Evolutionary conservation across 2,888 invertebrate genomes (phyloP).

Genomic region (Hemistola chrysoprasaria): DNA sequence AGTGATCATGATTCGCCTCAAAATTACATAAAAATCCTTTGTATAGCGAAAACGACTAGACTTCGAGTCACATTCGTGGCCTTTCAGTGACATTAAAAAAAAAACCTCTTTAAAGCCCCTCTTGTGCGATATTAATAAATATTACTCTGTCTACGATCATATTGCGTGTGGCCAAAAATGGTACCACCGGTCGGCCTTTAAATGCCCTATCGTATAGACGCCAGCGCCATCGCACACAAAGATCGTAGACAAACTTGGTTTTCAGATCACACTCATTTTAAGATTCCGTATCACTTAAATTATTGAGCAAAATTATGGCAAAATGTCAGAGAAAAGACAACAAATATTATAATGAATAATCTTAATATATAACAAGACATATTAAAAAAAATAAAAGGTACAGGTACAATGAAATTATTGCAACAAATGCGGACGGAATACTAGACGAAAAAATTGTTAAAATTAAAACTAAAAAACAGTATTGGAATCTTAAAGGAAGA

Average conservation of each 20-base stretch:
- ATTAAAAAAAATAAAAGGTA: constrained; percentile 2
- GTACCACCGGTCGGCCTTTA: too few species aligned
- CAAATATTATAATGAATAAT: constrained; percentile 14
- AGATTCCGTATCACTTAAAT: constrained; percentile 23
- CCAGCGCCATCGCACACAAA: too few species aligned
- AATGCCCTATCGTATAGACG: too few species aligned
- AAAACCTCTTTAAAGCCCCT: too few species aligned
- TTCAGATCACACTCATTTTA: constrained; percentile 13
- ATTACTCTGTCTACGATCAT: too few species aligned
- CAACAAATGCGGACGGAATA: constrained; percentile 33
- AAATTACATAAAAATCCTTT: too few species aligned
- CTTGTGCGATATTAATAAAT: too few species aligned
- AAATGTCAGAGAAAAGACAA: constrained; percentile 11
- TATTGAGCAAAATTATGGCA: constrained; percentile 38
- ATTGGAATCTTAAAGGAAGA: constrained; percentile 30
- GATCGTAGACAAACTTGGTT: too few species aligned
- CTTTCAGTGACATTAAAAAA: constrained; percentile 2
- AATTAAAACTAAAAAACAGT: constrained; percentile 23
- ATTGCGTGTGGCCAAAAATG: too few species aligned
- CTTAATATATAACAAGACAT: constrained; percentile 2
- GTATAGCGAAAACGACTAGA: neutral
- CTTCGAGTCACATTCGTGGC: constrained; percentile 11
- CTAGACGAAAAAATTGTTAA: constrained; percentile 40
- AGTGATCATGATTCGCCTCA: neutral
- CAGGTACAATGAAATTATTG: constrained; percentile 22